Conservation (phyloP, 1,140 invertebrate species). For the Drosophila rhopaloa region DNA sequence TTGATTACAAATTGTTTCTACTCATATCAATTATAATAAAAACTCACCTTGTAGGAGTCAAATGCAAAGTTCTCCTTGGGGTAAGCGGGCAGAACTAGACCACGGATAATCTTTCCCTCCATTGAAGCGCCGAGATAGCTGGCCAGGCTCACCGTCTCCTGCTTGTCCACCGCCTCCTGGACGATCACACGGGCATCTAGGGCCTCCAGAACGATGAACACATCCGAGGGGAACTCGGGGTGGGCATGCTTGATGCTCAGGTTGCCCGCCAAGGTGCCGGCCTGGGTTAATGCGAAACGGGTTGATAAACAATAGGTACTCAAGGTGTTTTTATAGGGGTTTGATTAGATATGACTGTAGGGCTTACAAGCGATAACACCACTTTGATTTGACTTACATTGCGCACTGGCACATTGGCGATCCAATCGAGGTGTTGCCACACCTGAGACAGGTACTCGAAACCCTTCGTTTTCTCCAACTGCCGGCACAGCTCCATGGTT, state of each 20-base stretch:
- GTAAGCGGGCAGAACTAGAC: constrained; percentile 63
- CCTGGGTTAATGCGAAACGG: constrained; percentile 53
- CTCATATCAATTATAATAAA: no score
- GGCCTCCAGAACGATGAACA: constrained; percentile 90
- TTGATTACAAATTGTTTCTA: background rate
- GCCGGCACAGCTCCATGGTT: constrained; percentile 87
- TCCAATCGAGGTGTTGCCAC: constrained; percentile 87
- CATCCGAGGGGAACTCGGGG: constrained; percentile 90
- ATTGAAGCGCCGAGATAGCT: constrained; percentile 52
- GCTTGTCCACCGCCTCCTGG: constrained; percentile 34
- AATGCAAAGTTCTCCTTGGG: constrained; percentile 53
- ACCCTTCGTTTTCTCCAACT: constrained; percentile 85
- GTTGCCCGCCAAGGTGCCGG: constrained; percentile 92
- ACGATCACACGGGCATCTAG: constrained; percentile 86
- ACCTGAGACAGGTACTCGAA: constrained; percentile 86
- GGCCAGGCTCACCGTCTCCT: constrained; percentile 52
- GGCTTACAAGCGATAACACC: constrained; percentile 21
- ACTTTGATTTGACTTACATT: constrained; percentile 85
- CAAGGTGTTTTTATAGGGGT: constrained; percentile 10
- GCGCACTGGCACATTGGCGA: constrained; percentile 90
- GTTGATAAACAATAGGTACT: constrained; percentile 18
- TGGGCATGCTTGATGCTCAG: constrained; percentile 90
- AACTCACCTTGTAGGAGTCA: constrained; percentile 86
- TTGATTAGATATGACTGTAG: constrained; percentile 35
- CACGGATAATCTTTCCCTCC: constrained; percentile 58